These are phyloP conservation scores for Hermetia illucens DNA, from an alignment of 1,140 invertebrate species.

Conservation along the genomic window DNA sequence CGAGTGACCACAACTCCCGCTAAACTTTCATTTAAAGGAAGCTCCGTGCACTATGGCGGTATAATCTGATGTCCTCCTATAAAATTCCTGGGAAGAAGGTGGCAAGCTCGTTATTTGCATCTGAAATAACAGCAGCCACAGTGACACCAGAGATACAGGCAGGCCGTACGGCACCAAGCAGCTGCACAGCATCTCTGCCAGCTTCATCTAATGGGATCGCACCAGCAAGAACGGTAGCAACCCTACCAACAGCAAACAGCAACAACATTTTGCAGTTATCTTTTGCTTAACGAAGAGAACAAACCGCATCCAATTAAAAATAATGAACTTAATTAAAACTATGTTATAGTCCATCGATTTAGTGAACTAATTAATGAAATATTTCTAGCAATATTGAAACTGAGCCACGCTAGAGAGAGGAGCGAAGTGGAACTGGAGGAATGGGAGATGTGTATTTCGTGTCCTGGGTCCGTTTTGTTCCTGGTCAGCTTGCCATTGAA, in stretches of 20 bases:
- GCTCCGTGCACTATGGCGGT: too few species aligned
- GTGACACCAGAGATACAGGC: not conserved
- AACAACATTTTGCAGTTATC: conserved; percentile 1
- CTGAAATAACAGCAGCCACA: not conserved
- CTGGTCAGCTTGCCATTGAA: too few species aligned
- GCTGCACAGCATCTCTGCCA: not conserved
- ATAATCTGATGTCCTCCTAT: too few species aligned
- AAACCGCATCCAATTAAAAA: conserved; percentile 9
- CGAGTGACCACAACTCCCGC: too few species aligned
- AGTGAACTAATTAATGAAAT: conserved; percentile 6
- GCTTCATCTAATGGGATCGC: not conserved
- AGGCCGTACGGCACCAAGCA: not conserved
- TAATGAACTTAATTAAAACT: conserved; percentile 7
- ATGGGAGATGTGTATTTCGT: too few species aligned
- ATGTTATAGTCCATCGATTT: conserved; percentile 6
- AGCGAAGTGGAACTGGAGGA: too few species aligned
- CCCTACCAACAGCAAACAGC: not conserved
- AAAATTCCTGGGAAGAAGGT: not conserved
- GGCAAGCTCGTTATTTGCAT: not conserved
- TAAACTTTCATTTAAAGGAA: too few species aligned
- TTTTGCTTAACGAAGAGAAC: conserved; percentile 3
- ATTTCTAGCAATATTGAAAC: too few species aligned
- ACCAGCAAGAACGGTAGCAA: not conserved
- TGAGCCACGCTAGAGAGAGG: too few species aligned
- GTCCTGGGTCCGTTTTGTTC: too few species aligned